Conservation (phyloP, 35 echinoderm and acorn worm genomes). For the Ophioderma brevispina region DNA sequence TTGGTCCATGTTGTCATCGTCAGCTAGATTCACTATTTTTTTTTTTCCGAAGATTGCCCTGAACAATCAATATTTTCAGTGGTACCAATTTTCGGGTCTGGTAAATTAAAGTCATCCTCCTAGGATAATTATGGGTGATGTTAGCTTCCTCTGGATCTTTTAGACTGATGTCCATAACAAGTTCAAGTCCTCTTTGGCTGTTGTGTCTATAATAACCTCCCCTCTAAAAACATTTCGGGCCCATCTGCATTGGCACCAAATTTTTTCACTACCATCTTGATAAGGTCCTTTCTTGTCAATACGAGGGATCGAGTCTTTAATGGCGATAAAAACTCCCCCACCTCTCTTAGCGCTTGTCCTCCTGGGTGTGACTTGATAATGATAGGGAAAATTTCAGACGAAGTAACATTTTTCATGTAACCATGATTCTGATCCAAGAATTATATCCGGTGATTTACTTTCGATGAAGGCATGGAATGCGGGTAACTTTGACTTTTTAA, state of each 20-base stretch:
- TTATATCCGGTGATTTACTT: constrained; percentile 21
- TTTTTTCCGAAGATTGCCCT: neutral
- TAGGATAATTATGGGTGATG: constrained; percentile 6
- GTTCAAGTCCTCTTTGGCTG: too few relatives aligned
- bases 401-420: neutral
- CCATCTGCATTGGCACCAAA: constrained; percentile 24
- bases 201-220: neutral
- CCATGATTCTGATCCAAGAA: constrained; percentile 28
- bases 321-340: constrained; percentile 21
- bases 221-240: neutral
- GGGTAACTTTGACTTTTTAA: neutral
- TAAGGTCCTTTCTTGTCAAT: constrained; percentile 2
- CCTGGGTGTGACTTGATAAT: neutral
- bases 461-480: constrained; percentile 29
- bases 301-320: neutral
- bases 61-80: neutral
- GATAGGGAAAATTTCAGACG: constrained; percentile 19
- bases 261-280: constrained; percentile 29
- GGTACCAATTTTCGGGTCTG: neutral
- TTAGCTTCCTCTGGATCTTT: neutral
- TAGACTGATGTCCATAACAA: neutral
- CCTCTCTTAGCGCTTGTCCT: neutral
- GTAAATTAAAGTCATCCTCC: constrained; percentile 20
- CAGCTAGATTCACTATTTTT: neutral
- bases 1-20: neutral